A percentile compares a stretch with the other conserved stretches of the same genome.
phyloP scores from a whole-genome alignment of 2,113 vertebrate genomes.

The Lophura nycthemera region DNA sequence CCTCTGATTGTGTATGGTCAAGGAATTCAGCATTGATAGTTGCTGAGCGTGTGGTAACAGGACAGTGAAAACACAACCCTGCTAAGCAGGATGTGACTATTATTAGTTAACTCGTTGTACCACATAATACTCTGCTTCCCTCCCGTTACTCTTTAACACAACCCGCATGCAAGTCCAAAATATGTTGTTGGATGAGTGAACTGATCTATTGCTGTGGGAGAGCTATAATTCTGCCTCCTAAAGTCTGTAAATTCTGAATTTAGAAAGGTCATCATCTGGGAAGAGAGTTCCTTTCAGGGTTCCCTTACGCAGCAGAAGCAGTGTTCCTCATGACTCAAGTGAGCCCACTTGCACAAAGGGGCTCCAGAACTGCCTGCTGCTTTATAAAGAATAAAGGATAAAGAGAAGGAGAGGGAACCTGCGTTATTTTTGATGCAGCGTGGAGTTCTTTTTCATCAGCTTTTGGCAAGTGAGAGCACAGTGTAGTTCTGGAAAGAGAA shows the following conservation, averaged over 20 bases:
- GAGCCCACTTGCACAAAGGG: background rate
- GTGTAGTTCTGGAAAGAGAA: background rate
- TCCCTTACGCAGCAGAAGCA: fast-evolving
- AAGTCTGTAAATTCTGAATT: background rate
- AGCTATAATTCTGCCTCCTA: background rate
- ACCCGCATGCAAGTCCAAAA: background rate
- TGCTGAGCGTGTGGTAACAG: background rate
- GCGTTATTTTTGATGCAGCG: background rate
- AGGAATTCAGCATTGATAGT: background rate
- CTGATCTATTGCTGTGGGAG: background rate
- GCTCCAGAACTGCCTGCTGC: background rate
- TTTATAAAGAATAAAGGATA: background rate
- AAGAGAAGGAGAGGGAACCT: background rate
- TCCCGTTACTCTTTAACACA: background rate
- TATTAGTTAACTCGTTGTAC: background rate
- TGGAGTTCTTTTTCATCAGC: background rate
- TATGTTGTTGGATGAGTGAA: background rate
- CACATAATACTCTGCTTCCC: background rate
- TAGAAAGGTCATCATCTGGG: background rate
- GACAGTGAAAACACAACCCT: background rate
- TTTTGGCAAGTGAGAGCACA: background rate
- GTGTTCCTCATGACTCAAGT: background rate
- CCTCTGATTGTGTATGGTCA: background rate
- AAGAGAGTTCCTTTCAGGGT: background rate
- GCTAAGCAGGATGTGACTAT: background rate